Evolutionary conservation across 1,140 invertebrate genomes (phyloP).

Genomic region (Camponotus pennsylvanicus): DNA sequence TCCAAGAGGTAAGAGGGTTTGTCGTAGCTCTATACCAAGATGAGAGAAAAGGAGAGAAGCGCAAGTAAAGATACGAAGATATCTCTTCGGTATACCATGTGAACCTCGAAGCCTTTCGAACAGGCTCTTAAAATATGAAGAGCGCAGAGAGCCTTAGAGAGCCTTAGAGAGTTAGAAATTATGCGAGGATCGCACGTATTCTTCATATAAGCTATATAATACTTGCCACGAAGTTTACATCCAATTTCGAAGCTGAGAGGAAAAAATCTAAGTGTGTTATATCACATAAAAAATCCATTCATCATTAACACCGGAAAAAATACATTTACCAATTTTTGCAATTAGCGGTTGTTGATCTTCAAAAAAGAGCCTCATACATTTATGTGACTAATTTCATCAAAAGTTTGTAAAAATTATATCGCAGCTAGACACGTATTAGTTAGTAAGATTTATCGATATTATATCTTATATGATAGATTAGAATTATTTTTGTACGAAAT

Average conservation of each 20-base stretch:
- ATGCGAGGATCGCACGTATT: slow-evolving; percentile 16
- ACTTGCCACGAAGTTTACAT: slow-evolving; percentile 17
- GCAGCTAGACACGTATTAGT: not conserved
- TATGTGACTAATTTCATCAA: not conserved
- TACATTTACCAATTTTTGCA: not conserved
- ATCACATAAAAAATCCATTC: not conserved
- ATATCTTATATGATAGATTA: slow-evolving; percentile 12
- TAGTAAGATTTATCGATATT: slow-evolving; percentile 27
- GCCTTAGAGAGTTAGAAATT: slow-evolving; percentile 50
- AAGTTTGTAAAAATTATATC: not conserved
- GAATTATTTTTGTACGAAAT: slow-evolving; percentile 19
- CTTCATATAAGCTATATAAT: not conserved
- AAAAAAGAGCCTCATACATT: too few species aligned
- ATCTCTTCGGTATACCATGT: slow-evolving; percentile 1
- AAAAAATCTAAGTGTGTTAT: not conserved
- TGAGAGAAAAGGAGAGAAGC: slow-evolving; percentile 34
- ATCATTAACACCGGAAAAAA: not conserved
- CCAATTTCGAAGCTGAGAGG: not conserved
- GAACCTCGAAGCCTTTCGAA: slow-evolving; percentile 5
- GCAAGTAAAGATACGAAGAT: slow-evolving; percentile 47
- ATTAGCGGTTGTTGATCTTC: too few species aligned
- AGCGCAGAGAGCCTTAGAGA: slow-evolving; percentile 22
- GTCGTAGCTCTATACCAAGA: not conserved
- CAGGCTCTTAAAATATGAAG: slow-evolving; percentile 38
- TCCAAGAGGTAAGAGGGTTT: not conserved